These are phyloP conservation scores for Kryptolebias ocellatus DNA, from an alignment of 2,797 vertebrate genomes.

Conservation along the genomic window DNA sequence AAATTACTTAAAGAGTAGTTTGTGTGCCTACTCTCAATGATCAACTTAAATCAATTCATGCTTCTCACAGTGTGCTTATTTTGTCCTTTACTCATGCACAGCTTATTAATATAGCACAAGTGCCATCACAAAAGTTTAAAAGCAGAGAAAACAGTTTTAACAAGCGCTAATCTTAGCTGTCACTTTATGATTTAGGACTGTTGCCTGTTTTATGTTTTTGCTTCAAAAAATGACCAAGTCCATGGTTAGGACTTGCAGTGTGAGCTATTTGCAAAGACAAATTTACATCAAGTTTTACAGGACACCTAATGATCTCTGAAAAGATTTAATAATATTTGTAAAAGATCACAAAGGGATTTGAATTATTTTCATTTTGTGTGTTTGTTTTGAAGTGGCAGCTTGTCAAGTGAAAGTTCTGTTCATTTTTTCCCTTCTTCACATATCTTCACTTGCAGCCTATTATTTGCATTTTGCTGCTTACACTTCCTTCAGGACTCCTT, in stretches of 20 bases:
- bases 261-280: constrained; percentile 41
- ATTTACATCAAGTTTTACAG: constrained; percentile 44
- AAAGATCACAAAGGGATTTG: background rate
- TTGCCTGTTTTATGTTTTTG: no score
- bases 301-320: constrained; percentile 29
- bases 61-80: background rate
- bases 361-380: background rate
- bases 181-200: no score
- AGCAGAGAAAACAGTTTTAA: no score
- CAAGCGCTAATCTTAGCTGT: no score
- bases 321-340: background rate
- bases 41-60: no score
- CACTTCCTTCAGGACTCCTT: background rate
- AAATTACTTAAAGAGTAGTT: no score
- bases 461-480: background rate
- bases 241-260: no score
- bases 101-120: no score
- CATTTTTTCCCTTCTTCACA: background rate
- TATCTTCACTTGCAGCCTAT: background rate
- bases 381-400: constrained; percentile 13
- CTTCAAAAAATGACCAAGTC: no score
- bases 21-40: no score
- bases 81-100: no score
- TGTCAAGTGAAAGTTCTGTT: constrained; percentile 1
- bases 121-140: no score